Evolutionary conservation across 2,888 invertebrate species (phyloP).

Genomic region (Cheilosia scutellata): DNA sequence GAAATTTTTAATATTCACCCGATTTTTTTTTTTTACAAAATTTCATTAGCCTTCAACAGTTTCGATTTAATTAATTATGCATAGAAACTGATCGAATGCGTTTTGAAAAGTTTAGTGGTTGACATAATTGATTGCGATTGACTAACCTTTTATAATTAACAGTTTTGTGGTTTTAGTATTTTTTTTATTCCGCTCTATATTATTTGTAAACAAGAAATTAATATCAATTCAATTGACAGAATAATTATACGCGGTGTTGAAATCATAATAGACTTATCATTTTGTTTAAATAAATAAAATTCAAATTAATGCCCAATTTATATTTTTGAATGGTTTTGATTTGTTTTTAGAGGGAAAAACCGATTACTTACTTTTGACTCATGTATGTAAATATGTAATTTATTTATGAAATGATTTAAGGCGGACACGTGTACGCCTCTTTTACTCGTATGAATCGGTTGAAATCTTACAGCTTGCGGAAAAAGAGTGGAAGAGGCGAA

Average conservation of each 20-base stretch:
- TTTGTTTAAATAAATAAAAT: conserved; percentile 61
- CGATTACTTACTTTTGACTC: neutral
- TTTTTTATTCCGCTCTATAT: neutral
- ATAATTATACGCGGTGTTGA: conserved; percentile 50
- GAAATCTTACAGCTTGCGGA: no score
- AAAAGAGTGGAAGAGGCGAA: no score
- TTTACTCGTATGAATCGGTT: no score
- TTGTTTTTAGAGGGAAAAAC: neutral
- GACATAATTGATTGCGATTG: conserved; percentile 39
- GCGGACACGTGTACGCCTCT: no score
- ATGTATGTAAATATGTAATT: no score
- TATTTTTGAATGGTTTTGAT: neutral
- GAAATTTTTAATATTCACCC: conserved; percentile 11
- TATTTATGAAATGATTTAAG: no score
- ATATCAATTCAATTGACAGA: conserved; percentile 51
- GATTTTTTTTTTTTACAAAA: conserved; percentile 18
- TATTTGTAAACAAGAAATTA: conserved; percentile 21
- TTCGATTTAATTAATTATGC: conserved; percentile 55
- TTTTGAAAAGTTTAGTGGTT: conserved; percentile 22
- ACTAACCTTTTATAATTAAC: conserved; percentile 46
- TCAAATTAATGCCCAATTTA: conserved; percentile 40
- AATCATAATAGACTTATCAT: conserved; percentile 52
- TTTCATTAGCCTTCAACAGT: conserved; percentile 28
- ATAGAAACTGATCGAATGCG: neutral
- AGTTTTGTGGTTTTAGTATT: conserved; percentile 18